These are phyloP conservation scores for Papilio xuthus DNA, from an alignment of 1,140 invertebrate genomes.

Conservation along the genomic window DNA sequence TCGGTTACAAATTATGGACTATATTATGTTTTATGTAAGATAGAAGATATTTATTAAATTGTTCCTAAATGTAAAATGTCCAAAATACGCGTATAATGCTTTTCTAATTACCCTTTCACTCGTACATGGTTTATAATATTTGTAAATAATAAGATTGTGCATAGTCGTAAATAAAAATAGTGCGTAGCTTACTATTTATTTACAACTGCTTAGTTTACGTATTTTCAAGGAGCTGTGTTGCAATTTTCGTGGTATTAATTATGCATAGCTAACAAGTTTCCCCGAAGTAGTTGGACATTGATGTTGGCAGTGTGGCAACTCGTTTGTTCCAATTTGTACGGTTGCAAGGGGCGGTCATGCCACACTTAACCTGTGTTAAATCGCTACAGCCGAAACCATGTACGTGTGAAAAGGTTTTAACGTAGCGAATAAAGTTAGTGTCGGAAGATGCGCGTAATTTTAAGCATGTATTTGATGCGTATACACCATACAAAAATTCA, in stretches of 20 bases:
- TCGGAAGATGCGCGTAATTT: conserved; percentile 12
- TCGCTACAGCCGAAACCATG: conserved; percentile 31
- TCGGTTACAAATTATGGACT: background rate
- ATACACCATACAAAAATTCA: conserved; percentile 13
- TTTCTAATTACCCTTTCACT: background rate
- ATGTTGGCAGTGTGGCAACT: background rate
- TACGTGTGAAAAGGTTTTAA: conserved; percentile 32
- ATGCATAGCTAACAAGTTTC: background rate
- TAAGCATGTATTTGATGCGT: conserved; percentile 5
- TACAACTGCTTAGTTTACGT: background rate
- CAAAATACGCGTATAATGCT: background rate
- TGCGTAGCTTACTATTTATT: conserved; percentile 1
- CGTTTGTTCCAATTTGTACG: background rate
- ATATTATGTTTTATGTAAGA: conserved; percentile 17
- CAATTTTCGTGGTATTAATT: background rate
- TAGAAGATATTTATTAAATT: conserved; percentile 5
- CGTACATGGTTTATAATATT: conserved; percentile 23
- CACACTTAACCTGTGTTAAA: conserved; percentile 3
- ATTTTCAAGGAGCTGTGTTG: background rate
- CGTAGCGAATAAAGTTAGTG: conserved; percentile 21
- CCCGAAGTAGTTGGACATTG: background rate
- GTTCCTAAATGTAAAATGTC: conserved; percentile 32
- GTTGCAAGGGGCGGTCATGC: background rate
- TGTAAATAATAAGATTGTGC: background rate
- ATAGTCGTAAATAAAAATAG: background rate